Percentiles rank a stretch among this genome's conserved stretches.
Evolutionary conservation across 2,888 invertebrate genomes (phyloP).

Genomic region (Andrena haemorrhoa): DNA sequence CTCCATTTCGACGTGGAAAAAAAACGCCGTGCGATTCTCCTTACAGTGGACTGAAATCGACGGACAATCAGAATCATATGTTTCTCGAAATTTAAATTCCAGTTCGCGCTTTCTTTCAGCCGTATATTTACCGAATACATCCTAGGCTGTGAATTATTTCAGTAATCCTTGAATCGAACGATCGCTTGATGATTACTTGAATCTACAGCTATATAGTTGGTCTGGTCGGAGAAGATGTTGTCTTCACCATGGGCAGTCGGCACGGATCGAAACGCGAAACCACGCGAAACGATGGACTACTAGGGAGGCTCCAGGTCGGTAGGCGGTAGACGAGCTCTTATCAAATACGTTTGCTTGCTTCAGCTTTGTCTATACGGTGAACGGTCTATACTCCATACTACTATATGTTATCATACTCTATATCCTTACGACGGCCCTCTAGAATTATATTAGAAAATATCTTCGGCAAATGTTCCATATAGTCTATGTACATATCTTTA

Average conservation of each 20-base stretch:
- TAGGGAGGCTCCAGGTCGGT: constrained; percentile 62
- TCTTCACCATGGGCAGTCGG: constrained; percentile 35
- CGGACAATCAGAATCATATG: constrained; percentile 26
- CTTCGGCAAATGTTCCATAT: background rate
- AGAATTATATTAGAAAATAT: background rate
- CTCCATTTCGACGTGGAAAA: constrained; percentile 83
- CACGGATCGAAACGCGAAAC: constrained; percentile 50
- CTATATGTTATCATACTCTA: background rate
- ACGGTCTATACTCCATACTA: background rate
- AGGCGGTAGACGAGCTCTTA: constrained; percentile 46
- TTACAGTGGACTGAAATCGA: constrained; percentile 78
- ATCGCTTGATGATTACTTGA: constrained; percentile 4
- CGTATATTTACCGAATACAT: constrained; percentile 78
- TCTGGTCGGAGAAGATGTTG: constrained; percentile 45
- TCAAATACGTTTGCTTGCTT: constrained; percentile 33
- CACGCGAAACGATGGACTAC: constrained; percentile 31
- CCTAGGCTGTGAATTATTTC: constrained; percentile 57
- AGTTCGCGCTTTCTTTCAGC: constrained; percentile 4
- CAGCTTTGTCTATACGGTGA: background rate
- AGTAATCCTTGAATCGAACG: constrained; percentile 1
- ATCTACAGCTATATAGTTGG: constrained; percentile 13
- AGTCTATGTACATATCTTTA: background rate
- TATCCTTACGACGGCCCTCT: background rate
- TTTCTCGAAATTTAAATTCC: constrained; percentile 11
- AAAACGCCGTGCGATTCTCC: constrained; percentile 78